Conservation (phyloP, 1,140 invertebrate species). For the Halyomorpha halys region DNA sequence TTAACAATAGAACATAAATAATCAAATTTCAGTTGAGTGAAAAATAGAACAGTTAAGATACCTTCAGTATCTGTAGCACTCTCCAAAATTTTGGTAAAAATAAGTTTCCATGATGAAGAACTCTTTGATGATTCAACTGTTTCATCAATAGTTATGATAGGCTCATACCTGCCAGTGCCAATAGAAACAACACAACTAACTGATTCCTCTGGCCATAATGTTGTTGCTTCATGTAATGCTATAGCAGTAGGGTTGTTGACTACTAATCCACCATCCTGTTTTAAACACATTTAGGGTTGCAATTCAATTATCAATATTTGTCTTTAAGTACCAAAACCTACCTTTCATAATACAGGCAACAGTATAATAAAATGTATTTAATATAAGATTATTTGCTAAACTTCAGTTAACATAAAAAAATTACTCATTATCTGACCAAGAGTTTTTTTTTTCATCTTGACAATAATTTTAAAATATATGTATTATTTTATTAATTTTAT, state of each 20-base stretch:
- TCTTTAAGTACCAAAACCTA: too few relatives aligned
- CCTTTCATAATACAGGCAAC: too few relatives aligned
- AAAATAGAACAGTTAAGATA: constrained; percentile 34
- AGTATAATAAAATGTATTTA: too few relatives aligned
- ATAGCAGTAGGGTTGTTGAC: constrained; percentile 86
- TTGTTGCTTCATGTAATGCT: constrained; percentile 75
- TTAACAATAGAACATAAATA: too few relatives aligned
- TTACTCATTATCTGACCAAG: too few relatives aligned
- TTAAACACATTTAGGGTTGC: constrained; percentile 22
- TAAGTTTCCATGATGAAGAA: constrained; percentile 60
- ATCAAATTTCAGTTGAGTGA: too few relatives aligned
- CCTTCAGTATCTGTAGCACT: constrained; percentile 85
- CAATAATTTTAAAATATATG: too few relatives aligned
- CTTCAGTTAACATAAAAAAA: too few relatives aligned
- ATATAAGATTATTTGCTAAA: too few relatives aligned
- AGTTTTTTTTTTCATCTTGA: too few relatives aligned
- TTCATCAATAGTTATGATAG: constrained; percentile 34
- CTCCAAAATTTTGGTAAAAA: constrained; percentile 74
- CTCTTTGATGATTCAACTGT: constrained; percentile 32
- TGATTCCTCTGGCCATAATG: constrained; percentile 68
- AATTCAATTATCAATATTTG: too few relatives aligned
- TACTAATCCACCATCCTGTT: constrained; percentile 71
- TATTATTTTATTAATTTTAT: too few relatives aligned
- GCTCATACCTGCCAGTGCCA: constrained; percentile 59
- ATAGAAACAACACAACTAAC: constrained; percentile 81